Conservation (phyloP, 1,140 invertebrate genomes). For the Colletes gigas region DNA sequence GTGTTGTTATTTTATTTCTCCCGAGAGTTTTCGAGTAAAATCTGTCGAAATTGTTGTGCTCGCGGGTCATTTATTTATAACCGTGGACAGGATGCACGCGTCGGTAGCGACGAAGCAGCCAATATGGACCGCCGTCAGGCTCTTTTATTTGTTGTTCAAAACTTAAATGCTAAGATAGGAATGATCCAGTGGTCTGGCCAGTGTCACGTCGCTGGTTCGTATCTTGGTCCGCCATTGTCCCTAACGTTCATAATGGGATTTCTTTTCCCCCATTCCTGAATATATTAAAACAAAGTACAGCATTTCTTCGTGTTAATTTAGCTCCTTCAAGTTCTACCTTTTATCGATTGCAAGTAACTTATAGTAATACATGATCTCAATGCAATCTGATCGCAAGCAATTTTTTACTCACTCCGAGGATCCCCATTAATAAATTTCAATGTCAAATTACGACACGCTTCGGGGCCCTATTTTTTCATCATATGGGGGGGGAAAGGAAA, state of each 20-base stretch:
- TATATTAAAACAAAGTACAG: no score
- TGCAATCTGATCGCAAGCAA: no score
- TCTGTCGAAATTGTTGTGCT: background rate
- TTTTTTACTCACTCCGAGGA: no score
- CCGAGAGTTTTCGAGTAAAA: no score
- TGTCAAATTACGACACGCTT: constrained; percentile 39
- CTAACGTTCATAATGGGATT: constrained; percentile 13
- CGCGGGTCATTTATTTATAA: constrained; percentile 37
- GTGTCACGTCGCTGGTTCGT: constrained; percentile 54
- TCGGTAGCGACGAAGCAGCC: constrained; percentile 47
- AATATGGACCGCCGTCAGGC: constrained; percentile 61
- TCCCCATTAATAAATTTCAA: constrained; percentile 27
- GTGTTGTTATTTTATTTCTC: no score
- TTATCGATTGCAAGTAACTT: no score
- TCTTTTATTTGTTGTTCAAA: constrained; percentile 73
- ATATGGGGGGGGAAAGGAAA: constrained; percentile 35
- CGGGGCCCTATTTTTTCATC: constrained; percentile 7
- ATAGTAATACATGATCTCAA: no score
- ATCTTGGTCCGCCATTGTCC: constrained; percentile 45
- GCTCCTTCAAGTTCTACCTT: no score
- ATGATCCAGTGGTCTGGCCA: constrained; percentile 67
- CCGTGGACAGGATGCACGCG: background rate
- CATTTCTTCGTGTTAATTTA: no score
- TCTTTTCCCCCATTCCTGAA: no score
- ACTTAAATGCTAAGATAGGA: constrained; percentile 68